These are phyloP conservation scores for Apolygus lucorum DNA, from an alignment of 1,140 invertebrate species.

Conservation along the genomic window DNA sequence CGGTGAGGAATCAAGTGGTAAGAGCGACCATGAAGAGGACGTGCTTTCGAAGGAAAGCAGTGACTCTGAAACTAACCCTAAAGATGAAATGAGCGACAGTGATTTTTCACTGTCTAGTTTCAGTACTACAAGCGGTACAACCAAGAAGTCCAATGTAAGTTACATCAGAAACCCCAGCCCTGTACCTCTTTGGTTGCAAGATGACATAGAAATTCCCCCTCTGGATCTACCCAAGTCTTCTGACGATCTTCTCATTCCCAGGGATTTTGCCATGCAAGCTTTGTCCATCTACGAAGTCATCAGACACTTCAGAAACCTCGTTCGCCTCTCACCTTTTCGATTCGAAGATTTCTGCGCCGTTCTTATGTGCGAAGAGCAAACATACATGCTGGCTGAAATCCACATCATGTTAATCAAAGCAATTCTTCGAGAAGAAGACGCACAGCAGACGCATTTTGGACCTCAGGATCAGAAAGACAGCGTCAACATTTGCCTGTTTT, in stretches of 20 bases:
- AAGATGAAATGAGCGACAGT: conserved; percentile 64
- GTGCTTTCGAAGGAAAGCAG: conserved; percentile 51
- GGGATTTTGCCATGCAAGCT: conserved; percentile 66
- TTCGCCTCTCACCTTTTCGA: conserved; percentile 85
- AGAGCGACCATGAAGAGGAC: conserved; percentile 65
- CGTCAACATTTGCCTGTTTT: conserved; percentile 83
- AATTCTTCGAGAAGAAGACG: conserved; percentile 86
- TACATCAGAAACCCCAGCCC: conserved; percentile 60
- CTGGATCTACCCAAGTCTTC: conserved; percentile 77
- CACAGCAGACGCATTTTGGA: conserved; percentile 89
- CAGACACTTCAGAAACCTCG: conserved; percentile 77
- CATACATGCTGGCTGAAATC: conserved; percentile 78
- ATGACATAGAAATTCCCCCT: conserved; percentile 55
- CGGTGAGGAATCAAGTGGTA: conserved; percentile 73
- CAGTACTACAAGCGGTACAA: conserved; percentile 57
- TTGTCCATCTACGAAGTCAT: conserved; percentile 89
- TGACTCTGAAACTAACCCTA: conserved; percentile 52
- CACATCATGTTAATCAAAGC: conserved; percentile 88
- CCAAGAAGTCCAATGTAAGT: conserved; percentile 44
- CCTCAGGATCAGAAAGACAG: conserved; percentile 94
- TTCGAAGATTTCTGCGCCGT: conserved; percentile 94
- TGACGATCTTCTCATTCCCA: conserved; percentile 77
- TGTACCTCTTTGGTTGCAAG: conserved; percentile 76
- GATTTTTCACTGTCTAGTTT: conserved; percentile 74
- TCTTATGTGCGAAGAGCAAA: conserved; percentile 84